These are phyloP conservation scores for Cossypha heuglini DNA, from an alignment of 2,797 vertebrate genomes.

Conservation along the genomic window DNA sequence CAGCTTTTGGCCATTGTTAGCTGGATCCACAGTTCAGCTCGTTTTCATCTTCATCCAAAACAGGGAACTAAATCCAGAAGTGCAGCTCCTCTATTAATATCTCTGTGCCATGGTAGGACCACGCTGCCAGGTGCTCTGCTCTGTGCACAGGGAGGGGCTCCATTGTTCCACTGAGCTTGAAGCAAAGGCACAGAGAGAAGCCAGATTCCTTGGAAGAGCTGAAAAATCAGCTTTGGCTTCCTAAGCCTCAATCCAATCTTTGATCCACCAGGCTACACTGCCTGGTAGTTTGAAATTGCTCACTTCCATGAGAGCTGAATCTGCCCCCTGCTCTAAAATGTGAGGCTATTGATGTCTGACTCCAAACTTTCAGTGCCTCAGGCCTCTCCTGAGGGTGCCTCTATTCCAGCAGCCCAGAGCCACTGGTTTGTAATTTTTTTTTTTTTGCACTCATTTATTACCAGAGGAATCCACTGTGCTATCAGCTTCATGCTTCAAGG, in stretches of 20 bases:
- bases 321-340: not conserved
- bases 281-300: slow-evolving; percentile 29
- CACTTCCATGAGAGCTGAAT: not conserved
- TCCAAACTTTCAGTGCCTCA: slow-evolving; percentile 22
- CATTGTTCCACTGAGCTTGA: slow-evolving; percentile 4
- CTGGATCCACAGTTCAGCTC: slow-evolving; percentile 33
- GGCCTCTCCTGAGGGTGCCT: slow-evolving; percentile 33
- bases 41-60: slow-evolving; percentile 22
- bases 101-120: not conserved
- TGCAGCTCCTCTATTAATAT: slow-evolving; percentile 8
- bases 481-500: not conserved
- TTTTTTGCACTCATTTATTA: not conserved
- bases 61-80: slow-evolving; percentile 1
- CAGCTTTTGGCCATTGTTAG: slow-evolving; percentile 31
- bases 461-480: not conserved
- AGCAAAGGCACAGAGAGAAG: slow-evolving; percentile 36
- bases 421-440: not conserved
- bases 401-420: not conserved
- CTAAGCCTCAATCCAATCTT: not conserved
- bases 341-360: slow-evolving; percentile 18
- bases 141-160: not conserved
- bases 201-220: slow-evolving; percentile 2
- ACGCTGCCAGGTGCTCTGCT: slow-evolving; percentile 39
- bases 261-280: slow-evolving; percentile 5
- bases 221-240: slow-evolving; percentile 8